Percentiles rank a stretch among this genome's conserved stretches.
phyloP scores from a whole-genome alignment of 2,888 invertebrate species.

The Helobdella robusta region DNA sequence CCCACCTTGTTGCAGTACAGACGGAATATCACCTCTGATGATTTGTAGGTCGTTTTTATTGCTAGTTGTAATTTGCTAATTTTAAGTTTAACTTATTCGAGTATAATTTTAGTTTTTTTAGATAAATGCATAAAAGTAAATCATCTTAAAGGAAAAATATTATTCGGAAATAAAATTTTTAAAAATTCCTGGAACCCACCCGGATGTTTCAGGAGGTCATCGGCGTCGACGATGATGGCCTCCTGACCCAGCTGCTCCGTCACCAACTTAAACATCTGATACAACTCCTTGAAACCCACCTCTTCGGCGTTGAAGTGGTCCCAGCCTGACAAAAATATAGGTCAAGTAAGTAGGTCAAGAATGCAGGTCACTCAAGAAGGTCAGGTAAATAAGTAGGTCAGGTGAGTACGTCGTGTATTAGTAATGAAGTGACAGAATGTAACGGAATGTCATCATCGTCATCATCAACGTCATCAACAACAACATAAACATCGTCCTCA shows the following conservation, averaged over 20 bases:
- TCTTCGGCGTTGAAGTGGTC: slow-evolving; percentile 36
- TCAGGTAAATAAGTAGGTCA: too few species aligned
- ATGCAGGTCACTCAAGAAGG: too few species aligned
- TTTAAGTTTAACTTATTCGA: too few species aligned
- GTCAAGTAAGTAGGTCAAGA: too few species aligned
- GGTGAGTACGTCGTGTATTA: too few species aligned
- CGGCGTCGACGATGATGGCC: slow-evolving; percentile 38
- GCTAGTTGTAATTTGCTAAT: not conserved
- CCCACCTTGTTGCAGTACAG: slow-evolving; percentile 36
- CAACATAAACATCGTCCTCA: not conserved
- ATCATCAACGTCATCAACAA: not conserved
- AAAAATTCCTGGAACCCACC: too few species aligned
- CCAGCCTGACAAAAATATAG: slow-evolving; percentile 36
- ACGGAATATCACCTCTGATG: slow-evolving; percentile 34
- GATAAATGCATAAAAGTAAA: not conserved
- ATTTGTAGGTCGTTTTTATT: not conserved
- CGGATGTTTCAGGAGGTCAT: slow-evolving; percentile 37
- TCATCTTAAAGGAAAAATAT: not conserved
- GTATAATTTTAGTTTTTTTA: not conserved
- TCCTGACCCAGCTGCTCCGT: slow-evolving; percentile 36
- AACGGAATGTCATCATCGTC: too few species aligned
- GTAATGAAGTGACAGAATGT: too few species aligned
- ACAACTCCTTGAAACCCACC: slow-evolving; percentile 37
- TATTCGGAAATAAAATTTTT: too few species aligned
- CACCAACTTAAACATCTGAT: slow-evolving; percentile 35